A percentile compares a stretch with the other conserved stretches of the same genome.
These are phyloP conservation scores for Salvator merianae DNA, from an alignment of 2,113 vertebrate species.

Conservation along the genomic window DNA sequence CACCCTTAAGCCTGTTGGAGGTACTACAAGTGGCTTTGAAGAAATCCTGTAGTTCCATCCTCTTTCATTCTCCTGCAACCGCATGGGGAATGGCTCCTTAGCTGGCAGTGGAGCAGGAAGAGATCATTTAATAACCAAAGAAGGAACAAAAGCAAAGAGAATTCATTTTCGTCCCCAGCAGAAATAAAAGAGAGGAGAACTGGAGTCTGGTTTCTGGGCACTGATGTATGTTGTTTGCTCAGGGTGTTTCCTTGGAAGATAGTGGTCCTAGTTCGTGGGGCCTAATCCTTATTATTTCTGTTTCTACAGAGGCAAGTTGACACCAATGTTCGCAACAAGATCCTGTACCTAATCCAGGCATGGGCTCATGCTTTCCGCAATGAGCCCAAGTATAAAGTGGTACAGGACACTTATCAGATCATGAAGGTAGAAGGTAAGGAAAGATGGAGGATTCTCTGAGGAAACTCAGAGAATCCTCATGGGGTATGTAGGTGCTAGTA, in stretches of 20 bases:
- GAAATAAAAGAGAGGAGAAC: not conserved
- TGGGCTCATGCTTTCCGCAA: constrained; percentile 98
- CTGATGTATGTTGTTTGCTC: not conserved
- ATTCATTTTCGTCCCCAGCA: too few relatives aligned
- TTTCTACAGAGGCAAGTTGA: constrained; percentile 87
- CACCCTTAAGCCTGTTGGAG: too few relatives aligned
- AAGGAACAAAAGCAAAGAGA: not conserved
- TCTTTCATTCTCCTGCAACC: too few relatives aligned
- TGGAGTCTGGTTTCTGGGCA: not conserved
- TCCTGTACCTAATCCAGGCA: constrained; percentile 95
- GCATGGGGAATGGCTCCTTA: too few relatives aligned
- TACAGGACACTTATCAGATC: constrained; percentile 98
- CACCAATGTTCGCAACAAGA: constrained; percentile 92
- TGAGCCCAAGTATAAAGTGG: constrained; percentile 98
- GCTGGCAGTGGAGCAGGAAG: not conserved
- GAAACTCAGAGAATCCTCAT: not conserved
- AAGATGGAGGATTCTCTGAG: not conserved
- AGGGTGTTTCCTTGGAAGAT: not conserved
- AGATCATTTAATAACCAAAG: not conserved
- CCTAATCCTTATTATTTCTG: not conserved
- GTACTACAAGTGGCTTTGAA: too few relatives aligned
- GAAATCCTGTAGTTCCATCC: too few relatives aligned
- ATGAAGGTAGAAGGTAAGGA: constrained; percentile 97
- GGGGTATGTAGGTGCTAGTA: not conserved
- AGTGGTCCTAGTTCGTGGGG: not conserved